phyloP scores from a whole-genome alignment of 2,113 vertebrate genomes.

The Engraulis encrasicolus region DNA sequence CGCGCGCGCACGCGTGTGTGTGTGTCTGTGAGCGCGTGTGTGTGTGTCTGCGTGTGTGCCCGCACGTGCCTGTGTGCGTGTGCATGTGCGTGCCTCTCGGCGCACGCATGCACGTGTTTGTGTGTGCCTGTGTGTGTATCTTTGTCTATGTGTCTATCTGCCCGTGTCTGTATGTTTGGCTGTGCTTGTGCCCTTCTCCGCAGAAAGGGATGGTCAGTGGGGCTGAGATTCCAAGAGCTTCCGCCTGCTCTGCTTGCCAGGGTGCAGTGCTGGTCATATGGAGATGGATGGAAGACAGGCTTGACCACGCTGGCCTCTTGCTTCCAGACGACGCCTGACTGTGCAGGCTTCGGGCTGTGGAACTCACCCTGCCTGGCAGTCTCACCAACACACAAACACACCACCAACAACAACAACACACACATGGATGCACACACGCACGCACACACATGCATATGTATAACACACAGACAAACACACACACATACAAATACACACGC shows the following conservation, averaged over 20 bases:
- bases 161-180: background rate
- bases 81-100: background rate
- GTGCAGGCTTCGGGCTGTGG: background rate
- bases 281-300: constrained; percentile 8
- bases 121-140: background rate
- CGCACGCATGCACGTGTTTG: background rate
- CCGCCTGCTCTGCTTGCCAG: background rate
- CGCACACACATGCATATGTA: too few species aligned
- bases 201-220: background rate
- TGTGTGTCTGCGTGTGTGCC: background rate
- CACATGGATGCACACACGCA: too few species aligned
- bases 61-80: background rate
- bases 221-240: background rate
- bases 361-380: background rate
- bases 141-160: background rate
- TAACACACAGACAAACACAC: background rate
- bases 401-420: too few species aligned
- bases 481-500: background rate
- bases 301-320: background rate
- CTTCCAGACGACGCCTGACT: background rate
- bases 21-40: background rate
- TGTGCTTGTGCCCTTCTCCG: background rate
- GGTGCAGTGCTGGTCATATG: background rate
- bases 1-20: background rate
- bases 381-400: too few species aligned